These are phyloP conservation scores for Kradibia gibbosae DNA, from an alignment of 1,140 invertebrate genomes.

Conservation along the genomic window DNA sequence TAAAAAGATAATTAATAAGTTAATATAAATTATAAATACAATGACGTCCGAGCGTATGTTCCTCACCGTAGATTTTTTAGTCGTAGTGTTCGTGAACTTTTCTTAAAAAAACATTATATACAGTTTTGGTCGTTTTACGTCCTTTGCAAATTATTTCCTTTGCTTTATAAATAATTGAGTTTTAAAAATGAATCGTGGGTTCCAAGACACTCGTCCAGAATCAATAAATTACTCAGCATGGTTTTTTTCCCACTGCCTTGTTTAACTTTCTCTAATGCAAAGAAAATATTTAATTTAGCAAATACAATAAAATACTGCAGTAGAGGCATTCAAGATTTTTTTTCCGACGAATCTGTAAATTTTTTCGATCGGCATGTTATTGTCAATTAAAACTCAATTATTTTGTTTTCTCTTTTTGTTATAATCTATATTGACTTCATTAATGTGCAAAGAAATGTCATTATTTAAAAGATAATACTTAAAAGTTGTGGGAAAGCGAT, in stretches of 20 bases:
- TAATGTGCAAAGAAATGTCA: neutral
- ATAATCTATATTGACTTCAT: slow-evolving; percentile 17
- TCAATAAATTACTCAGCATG: neutral
- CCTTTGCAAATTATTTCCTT: slow-evolving; percentile 36
- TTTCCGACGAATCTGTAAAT: neutral
- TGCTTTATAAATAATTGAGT: slow-evolving; percentile 18
- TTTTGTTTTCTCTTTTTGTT: slow-evolving; percentile 26
- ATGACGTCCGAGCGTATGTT: slow-evolving; percentile 19
- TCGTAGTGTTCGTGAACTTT: slow-evolving; percentile 23
- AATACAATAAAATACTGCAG: neutral
- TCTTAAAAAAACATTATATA: slow-evolving; percentile 15
- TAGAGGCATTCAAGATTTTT: neutral
- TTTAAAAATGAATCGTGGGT: slow-evolving; percentile 20
- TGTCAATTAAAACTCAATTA: slow-evolving; percentile 33
- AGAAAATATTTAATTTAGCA: slow-evolving; percentile 3
- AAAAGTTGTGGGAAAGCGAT: neutral
- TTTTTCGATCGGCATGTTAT: slow-evolving; percentile 16
- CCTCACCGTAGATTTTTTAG: slow-evolving; percentile 34
- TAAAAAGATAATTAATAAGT: neutral
- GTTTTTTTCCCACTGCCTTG: slow-evolving; percentile 7
- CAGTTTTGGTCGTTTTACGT: slow-evolving; percentile 13
- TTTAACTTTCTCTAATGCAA: neutral
- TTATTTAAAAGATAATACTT: neutral
- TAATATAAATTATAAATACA: neutral
- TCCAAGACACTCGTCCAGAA: slow-evolving; percentile 19